Base-by-base conservation (phyloP, 2,888 invertebrate species). In the Atethmia centrago region DNA sequence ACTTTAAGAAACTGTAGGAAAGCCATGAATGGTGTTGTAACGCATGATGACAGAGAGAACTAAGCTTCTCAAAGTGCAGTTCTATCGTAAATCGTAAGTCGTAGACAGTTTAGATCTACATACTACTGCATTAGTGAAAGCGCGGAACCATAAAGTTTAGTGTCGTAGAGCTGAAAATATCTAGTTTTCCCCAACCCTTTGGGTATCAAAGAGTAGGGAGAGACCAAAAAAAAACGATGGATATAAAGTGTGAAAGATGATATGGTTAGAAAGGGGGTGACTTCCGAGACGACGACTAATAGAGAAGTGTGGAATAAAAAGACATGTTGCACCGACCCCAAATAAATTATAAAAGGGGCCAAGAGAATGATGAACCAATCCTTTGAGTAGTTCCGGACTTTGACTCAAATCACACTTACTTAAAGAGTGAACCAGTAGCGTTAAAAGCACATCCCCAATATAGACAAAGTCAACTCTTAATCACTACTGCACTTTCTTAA, bases 41-140 rank as follows among this genome's bases (percentile, higher is more conserved):
- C 14, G 1, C 14, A 19, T 45, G 45, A 25, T 9, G 9, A 2
- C 21, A 62, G 25, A 61, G n/a, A 31, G 28, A 63, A 73, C 53
- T 55, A 36, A 64, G n/a, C n/a, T 36, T 53, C 63, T 19, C 10
- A n/a, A 12, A n/a, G 14, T 19, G 21, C 36, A 64, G n/a, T 63
- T 3, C 36, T 40, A 55, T 75, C 28, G 63, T 73, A 61, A 62
- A 73, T 73, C 14, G 36, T 55, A 16, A 47, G 36, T 36, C 51
- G 76, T 40, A 28, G 53, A 76, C 40, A 55, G 73, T 63, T 55
- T 36, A 55, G 36, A 73, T 64, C 36, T 47, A 73, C 53, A 2
- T 61, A 53, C 21, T 19, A 21, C 25, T 76, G 36, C 53, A 76
- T 76, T 28, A 76, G 76, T 76, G n/a, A 75, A 62, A 71, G 49